Conservation (phyloP, 1,140 invertebrate species). For the Bombus breviceps region DNA sequence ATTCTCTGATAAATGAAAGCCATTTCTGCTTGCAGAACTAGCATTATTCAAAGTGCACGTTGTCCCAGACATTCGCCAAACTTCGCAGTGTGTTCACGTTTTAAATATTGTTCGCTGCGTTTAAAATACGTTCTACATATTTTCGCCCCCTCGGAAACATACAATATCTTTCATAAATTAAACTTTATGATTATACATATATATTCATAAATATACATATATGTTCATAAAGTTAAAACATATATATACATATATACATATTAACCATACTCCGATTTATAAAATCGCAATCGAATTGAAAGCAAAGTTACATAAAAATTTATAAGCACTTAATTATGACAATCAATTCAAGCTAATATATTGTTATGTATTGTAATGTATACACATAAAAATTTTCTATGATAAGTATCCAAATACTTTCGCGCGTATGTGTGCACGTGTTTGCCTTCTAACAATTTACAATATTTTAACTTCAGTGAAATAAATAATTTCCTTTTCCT, state of each 20-base stretch:
- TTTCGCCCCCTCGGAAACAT: too few relatives aligned
- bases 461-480: too few relatives aligned
- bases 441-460: too few relatives aligned
- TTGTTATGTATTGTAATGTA: not conserved
- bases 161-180: not conserved
- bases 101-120: not conserved
- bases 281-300: too few relatives aligned
- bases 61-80: not conserved
- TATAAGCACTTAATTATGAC: not conserved
- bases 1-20: conserved; percentile 31
- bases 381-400: not conserved
- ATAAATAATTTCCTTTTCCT: not conserved
- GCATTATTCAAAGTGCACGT: conserved; percentile 29
- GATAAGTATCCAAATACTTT: too few relatives aligned
- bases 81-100: not conserved
- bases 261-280: too few relatives aligned
- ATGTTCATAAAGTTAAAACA: too few relatives aligned
- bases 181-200: not conserved
- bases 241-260: too few relatives aligned
- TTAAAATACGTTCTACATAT: not conserved
- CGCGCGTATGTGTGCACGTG: too few relatives aligned
- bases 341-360: not conserved
- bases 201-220: not conserved
- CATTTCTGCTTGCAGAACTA: conserved; percentile 20
- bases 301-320: too few relatives aligned